Conservation (phyloP, 2,113 vertebrate species). For the Ictalurus punctatus region DNA sequence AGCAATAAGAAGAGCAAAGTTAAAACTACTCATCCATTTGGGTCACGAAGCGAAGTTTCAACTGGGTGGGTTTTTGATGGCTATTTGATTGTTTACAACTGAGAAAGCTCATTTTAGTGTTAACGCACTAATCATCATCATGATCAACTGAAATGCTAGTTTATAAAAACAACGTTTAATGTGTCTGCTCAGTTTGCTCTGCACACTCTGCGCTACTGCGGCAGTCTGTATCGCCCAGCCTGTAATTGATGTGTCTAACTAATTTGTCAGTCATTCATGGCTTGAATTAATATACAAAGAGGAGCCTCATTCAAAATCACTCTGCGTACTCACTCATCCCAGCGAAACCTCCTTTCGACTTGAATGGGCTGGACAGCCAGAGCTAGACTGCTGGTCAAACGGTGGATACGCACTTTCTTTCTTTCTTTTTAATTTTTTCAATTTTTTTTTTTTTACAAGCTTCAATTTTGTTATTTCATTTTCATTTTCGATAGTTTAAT, state of each 20-base stretch:
- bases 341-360: constrained; percentile 20
- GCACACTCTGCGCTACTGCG: background rate
- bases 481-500: background rate
- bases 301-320: constrained; percentile 38
- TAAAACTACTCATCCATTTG: background rate
- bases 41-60: background rate
- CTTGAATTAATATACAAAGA: constrained; percentile 38
- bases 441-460: background rate
- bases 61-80: too few species aligned
- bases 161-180: background rate
- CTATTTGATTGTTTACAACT: constrained; percentile 1
- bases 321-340: constrained; percentile 32
- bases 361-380: constrained; percentile 10
- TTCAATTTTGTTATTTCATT: constrained; percentile 72
- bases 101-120: background rate
- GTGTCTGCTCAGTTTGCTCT: constrained; percentile 14
- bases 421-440: background rate
- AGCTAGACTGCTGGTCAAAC: background rate
- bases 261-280: constrained; percentile 39
- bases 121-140: background rate
- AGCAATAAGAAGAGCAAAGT: background rate
- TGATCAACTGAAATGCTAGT: background rate
- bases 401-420: background rate
- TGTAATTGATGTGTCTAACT: constrained; percentile 36
- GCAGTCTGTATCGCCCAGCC: background rate